Percentiles rank a stretch among this genome's conserved stretches.
These are phyloP conservation scores for Nannospalax galili DNA, from an alignment of 2,113 vertebrate genomes.

Conservation along the genomic window DNA sequence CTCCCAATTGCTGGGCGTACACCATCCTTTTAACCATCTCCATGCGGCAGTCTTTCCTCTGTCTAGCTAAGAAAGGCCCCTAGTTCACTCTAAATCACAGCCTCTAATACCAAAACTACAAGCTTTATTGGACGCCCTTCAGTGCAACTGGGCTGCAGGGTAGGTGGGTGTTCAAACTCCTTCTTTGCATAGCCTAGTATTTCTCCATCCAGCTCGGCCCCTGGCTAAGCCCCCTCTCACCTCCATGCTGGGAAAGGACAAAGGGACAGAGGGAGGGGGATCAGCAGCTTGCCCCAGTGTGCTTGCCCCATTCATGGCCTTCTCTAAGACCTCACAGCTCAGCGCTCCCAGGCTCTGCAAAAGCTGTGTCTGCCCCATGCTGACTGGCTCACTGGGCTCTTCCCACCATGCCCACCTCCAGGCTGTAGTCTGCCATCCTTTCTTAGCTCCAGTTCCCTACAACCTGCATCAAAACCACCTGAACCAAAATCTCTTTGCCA, in stretches of 20 bases:
- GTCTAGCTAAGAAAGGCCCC: not conserved
- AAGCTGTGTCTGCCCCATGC: accelerated
- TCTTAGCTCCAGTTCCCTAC: not conserved
- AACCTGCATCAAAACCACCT: not conserved
- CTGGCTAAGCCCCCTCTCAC: not conserved
- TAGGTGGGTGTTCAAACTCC: not conserved
- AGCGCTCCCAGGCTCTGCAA: not conserved
- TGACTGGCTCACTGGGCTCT: not conserved
- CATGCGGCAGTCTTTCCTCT: not conserved
- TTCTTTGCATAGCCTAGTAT: not conserved
- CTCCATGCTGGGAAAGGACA: not conserved
- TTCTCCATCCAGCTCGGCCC: not conserved
- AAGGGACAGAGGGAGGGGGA: not conserved
- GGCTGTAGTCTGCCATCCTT: not conserved
- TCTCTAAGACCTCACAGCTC: not conserved
- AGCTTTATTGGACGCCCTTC: not conserved
- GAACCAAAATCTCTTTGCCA: not conserved
- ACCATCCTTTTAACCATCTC: not conserved
- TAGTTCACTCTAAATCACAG: not conserved
- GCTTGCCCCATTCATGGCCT: not conserved
- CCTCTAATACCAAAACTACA: not conserved
- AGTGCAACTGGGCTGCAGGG: accelerated
- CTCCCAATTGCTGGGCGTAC: not conserved
- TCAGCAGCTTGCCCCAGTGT: not conserved
- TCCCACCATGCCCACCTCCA: not conserved